A percentile compares a stretch with the other conserved stretches of the same genome.
These are phyloP conservation scores for Odontothrips loti DNA, from an alignment of 2,888 invertebrate genomes.

Conservation along the genomic window DNA sequence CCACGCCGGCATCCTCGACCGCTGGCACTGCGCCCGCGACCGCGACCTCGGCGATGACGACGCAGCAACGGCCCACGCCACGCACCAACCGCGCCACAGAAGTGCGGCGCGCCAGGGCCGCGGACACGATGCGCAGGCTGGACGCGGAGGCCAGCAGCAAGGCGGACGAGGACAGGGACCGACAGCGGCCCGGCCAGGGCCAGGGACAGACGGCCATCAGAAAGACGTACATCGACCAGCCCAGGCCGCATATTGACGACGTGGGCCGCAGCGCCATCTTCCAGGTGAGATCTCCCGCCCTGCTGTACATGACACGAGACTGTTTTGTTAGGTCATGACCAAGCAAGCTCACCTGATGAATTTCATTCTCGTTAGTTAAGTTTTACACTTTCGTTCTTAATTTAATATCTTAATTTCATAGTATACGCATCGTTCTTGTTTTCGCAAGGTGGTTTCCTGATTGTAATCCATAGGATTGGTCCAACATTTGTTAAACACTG, in stretches of 20 bases:
- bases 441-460: too few relatives aligned
- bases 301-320: too few relatives aligned
- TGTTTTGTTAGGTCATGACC: too few relatives aligned
- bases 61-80: constrained; percentile 40
- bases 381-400: too few relatives aligned
- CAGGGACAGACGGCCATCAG: background rate
- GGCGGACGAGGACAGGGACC: constrained; percentile 13
- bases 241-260: constrained; percentile 21
- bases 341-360: too few relatives aligned
- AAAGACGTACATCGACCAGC: constrained; percentile 19
- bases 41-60: background rate
- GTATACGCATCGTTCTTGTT: too few relatives aligned
- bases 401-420: too few relatives aligned
- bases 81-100: constrained; percentile 41
- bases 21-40: too few relatives aligned
- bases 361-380: too few relatives aligned
- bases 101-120: constrained; percentile 47
- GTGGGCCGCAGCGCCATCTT: constrained; percentile 7
- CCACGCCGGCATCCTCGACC: background rate
- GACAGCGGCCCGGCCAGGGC: background rate
- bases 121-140: constrained; percentile 38
- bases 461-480: too few relatives aligned
- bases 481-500: too few relatives aligned
- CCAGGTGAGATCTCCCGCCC: background rate
- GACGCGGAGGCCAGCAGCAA: constrained; percentile 8